phyloP scores from a whole-genome alignment of 2,888 invertebrate species.

The Agrochola litura region DNA sequence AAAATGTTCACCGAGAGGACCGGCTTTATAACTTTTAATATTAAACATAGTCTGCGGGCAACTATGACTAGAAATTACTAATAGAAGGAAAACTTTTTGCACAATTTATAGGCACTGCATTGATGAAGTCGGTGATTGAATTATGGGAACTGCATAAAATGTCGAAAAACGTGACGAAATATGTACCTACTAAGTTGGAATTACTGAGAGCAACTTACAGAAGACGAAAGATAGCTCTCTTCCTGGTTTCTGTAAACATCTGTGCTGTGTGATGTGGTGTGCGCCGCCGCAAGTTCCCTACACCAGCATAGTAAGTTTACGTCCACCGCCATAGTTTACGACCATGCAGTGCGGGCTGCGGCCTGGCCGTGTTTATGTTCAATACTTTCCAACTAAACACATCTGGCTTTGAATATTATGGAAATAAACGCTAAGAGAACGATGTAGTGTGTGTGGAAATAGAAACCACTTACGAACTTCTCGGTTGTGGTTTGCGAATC shows the following conservation, averaged over 20 bases:
- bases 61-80: background rate
- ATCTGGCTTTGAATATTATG: constrained; percentile 27
- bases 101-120: no score
- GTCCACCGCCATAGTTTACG: constrained; percentile 11
- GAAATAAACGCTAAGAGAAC: constrained; percentile 12
- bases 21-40: constrained; percentile 6
- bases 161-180: no score
- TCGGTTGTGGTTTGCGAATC: constrained; percentile 4
- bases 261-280: background rate
- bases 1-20: background rate
- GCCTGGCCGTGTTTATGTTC: constrained; percentile 29
- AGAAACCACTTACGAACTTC: constrained; percentile 14
- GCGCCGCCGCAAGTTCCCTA: constrained; percentile 1
- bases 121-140: background rate
- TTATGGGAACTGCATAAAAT: background rate
- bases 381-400: constrained; percentile 10
- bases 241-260: background rate
- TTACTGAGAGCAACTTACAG: background rate
- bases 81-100: background rate
- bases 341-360: constrained; percentile 23
- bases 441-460: constrained; percentile 1
- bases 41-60: background rate
- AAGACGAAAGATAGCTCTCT: background rate
- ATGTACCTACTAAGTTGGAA: background rate
- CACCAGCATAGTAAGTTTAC: constrained; percentile 3